phyloP scores from a whole-genome alignment of 2,888 invertebrate genomes.

The Chelonus formosanus region DNA sequence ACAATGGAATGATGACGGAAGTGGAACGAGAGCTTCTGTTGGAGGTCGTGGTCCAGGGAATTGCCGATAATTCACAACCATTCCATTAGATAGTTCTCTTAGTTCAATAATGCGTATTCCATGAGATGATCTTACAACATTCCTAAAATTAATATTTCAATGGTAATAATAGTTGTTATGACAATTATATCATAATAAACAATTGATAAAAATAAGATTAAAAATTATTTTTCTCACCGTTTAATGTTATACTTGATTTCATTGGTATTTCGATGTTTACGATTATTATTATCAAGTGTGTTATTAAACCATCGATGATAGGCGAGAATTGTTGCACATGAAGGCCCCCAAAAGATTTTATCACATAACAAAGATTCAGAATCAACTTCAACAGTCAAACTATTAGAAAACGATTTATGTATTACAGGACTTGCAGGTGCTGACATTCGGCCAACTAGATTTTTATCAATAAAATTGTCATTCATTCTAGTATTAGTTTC shows the following conservation, averaged over 20 bases:
- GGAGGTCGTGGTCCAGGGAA: constrained; percentile 59
- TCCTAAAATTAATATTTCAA: constrained; percentile 44
- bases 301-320: constrained; percentile 68
- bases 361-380: constrained; percentile 48
- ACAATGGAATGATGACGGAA: constrained; percentile 54
- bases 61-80: constrained; percentile 60
- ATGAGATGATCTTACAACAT: constrained; percentile 58
- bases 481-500: constrained; percentile 57
- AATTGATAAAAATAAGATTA: neutral
- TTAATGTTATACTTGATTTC: constrained; percentile 56
- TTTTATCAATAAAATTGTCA: constrained; percentile 14
- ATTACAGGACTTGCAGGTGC: constrained; percentile 62
- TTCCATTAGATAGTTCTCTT: constrained; percentile 57
- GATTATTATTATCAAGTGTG: constrained; percentile 46
- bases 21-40: constrained; percentile 57
- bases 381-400: constrained; percentile 38
- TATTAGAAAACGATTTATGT: constrained; percentile 58
- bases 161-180: too few relatives aligned
- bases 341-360: constrained; percentile 60
- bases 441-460: constrained; percentile 54
- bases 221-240: constrained; percentile 47
- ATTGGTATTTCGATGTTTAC: constrained; percentile 43
- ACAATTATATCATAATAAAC: too few relatives aligned
- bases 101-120: constrained; percentile 61
- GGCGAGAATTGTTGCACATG: constrained; percentile 58